These are phyloP conservation scores for Sebastes iracundus DNA, from an alignment of 2,797 vertebrate genomes.

Conservation along the genomic window DNA sequence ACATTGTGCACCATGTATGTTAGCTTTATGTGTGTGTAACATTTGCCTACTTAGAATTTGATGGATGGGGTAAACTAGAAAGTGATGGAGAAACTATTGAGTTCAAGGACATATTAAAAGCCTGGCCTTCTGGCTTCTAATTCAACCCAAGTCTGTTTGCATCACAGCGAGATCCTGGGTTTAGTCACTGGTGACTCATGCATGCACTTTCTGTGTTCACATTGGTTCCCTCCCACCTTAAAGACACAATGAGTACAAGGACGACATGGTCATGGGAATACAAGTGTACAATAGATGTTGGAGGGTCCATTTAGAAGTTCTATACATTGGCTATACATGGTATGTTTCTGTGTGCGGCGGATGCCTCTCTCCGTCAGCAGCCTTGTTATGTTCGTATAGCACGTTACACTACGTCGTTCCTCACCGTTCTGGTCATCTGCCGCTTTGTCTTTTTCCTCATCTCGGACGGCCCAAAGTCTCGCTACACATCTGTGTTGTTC, in stretches of 20 bases:
- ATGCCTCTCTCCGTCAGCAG: no score
- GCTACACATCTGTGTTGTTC: no score
- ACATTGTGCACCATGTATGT: neutral
- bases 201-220: neutral
- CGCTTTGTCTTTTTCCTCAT: no score
- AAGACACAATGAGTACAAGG: neutral
- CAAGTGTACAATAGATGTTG: no score
- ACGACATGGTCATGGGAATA: neutral
- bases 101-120: neutral
- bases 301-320: no score
- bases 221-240: neutral
- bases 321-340: no score
- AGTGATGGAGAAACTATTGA: neutral
- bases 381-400: fast-evolving
- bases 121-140: neutral
- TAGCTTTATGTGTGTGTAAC: neutral
- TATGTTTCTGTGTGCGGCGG: no score
- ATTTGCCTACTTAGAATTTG: neutral
- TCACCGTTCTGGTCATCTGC: no score
- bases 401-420: no score
- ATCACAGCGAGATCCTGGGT: neutral
- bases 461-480: no score
- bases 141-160: neutral
- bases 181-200: neutral
- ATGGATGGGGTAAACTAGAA: neutral